Percentiles rank a stretch among this genome's conserved stretches.
These are phyloP conservation scores for Ferdinandea cuprea DNA, from an alignment of 2,888 invertebrate genomes.

Conservation along the genomic window DNA sequence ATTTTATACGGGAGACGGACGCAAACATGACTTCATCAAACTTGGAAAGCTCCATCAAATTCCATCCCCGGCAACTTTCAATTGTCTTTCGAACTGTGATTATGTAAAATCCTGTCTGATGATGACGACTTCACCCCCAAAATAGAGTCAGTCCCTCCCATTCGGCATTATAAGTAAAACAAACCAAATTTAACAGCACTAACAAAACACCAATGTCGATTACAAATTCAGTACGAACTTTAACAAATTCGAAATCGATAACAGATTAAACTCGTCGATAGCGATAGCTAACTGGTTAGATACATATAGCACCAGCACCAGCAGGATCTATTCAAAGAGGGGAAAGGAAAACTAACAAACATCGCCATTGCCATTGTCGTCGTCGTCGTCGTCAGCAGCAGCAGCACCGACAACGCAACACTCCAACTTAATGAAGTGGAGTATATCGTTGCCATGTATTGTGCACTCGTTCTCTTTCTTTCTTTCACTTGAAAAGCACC, in stretches of 20 bases:
- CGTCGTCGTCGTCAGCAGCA: slow-evolving; percentile 23
- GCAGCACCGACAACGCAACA: slow-evolving; percentile 49
- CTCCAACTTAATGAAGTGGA: slow-evolving; percentile 73
- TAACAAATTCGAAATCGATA: slow-evolving; percentile 82
- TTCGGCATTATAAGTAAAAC: slow-evolving; percentile 44
- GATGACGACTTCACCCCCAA: slow-evolving; percentile 48
- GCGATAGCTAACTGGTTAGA: slow-evolving; percentile 79
- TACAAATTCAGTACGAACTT: slow-evolving; percentile 73
- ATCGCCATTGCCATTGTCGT: slow-evolving; percentile 53
- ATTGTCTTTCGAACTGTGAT: slow-evolving; percentile 71
- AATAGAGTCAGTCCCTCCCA: slow-evolving; percentile 4
- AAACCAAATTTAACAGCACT: slow-evolving; percentile 66
- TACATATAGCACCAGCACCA: slow-evolving; percentile 40
- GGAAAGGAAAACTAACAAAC: slow-evolving; percentile 37
- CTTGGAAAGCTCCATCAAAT: slow-evolving; percentile 21
- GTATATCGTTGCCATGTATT: slow-evolving; percentile 71
- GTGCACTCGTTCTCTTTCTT: slow-evolving; percentile 42
- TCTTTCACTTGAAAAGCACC: not conserved
- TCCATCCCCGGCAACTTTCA: slow-evolving; percentile 56
- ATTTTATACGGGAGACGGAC: slow-evolving; percentile 26
- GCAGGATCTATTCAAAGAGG: slow-evolving; percentile 35
- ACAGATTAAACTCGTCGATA: slow-evolving; percentile 82
- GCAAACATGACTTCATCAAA: slow-evolving; percentile 58
- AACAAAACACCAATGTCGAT: slow-evolving; percentile 71
- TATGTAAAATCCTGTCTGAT: slow-evolving; percentile 70